Evolutionary conservation across 2,113 vertebrate species (phyloP).

Genomic region (Lontra canadensis): DNA sequence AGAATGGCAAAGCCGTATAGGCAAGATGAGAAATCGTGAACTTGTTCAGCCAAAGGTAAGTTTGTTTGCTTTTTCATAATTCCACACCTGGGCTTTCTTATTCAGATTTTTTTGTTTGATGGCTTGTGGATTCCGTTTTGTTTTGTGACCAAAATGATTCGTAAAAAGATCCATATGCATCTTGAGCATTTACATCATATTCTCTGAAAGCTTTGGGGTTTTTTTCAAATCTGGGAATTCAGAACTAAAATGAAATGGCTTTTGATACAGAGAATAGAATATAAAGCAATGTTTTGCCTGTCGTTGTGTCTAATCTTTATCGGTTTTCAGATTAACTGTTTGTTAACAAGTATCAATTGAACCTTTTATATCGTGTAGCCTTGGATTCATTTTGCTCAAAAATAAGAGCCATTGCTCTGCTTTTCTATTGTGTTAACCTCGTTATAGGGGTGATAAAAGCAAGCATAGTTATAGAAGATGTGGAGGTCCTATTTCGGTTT

Average conservation of each 20-base stretch:
- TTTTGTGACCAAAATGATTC: conserved; percentile 61
- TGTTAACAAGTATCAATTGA: neutral
- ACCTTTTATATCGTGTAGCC: neutral
- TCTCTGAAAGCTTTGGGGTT: neutral
- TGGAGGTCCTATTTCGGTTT: conserved; percentile 29
- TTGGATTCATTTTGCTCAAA: conserved; percentile 4
- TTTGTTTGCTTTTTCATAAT: conserved; percentile 53
- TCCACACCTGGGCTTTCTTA: conserved; percentile 45
- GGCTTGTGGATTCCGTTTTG: neutral
- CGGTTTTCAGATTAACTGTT: conserved; percentile 5
- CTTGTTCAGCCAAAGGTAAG: conserved; percentile 84
- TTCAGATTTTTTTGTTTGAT: neutral
- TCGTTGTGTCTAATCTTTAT: neutral
- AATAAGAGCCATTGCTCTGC: neutral
- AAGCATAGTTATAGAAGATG: neutral
- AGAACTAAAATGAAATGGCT: conserved; percentile 12
- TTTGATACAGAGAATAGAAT: neutral
- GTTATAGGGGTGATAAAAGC: neutral
- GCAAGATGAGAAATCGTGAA: conserved; percentile 71
- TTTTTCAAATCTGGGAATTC: conserved; percentile 24
- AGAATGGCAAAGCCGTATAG: conserved; percentile 78
- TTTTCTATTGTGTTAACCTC: neutral
- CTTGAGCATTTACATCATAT: conserved; percentile 36
- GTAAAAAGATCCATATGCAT: conserved; percentile 17
- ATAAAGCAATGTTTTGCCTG: neutral